phyloP scores from a whole-genome alignment of 2,113 vertebrate species.

The Pangasianodon gigas region DNA sequence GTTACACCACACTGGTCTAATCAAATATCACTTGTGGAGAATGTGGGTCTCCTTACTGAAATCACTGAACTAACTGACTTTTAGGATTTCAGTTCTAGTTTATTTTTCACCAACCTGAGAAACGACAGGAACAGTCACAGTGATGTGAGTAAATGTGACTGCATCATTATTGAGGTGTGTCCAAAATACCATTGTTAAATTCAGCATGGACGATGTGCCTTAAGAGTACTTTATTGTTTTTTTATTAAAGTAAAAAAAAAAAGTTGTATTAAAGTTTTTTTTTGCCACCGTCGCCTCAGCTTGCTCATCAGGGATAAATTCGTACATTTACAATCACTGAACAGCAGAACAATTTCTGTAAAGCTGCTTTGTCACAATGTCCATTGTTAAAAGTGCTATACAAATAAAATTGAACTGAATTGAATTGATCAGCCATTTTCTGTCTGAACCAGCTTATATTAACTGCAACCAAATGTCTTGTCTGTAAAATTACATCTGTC shows the following conservation, averaged over 20 bases:
- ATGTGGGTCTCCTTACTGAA: background rate
- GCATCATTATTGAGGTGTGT: background rate
- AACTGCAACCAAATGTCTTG: background rate
- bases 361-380: no score
- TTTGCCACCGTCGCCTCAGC: background rate
- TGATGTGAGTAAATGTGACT: background rate
- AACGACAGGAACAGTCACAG: background rate
- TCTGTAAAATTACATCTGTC: background rate
- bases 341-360: no score
- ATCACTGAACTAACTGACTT: background rate
- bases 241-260: no score
- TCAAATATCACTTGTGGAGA: background rate
- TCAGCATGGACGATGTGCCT: background rate
- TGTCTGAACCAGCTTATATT: background rate
- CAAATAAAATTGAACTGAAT: no score
- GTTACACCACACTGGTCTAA: background rate
- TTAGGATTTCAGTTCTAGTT: background rate
- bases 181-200: background rate
- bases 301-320: no score
- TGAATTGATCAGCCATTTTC: background rate
- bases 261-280: background rate
- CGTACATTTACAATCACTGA: no score
- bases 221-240: no score
- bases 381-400: no score
- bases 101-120: background rate